These are phyloP conservation scores for Squalus acanthias DNA, from an alignment of 2,797 vertebrate species.

Conservation along the genomic window DNA sequence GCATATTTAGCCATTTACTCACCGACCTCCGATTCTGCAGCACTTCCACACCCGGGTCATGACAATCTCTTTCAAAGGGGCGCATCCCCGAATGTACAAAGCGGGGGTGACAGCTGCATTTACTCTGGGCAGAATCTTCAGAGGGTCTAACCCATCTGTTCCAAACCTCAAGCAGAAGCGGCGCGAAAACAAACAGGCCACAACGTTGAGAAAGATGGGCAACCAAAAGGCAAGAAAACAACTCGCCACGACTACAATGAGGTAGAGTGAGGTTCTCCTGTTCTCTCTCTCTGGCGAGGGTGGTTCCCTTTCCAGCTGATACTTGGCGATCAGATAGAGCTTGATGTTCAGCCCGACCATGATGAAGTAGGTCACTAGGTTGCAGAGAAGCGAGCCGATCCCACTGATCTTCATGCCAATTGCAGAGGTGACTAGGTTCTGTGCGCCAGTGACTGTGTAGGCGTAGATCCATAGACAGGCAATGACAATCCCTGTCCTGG, in stretches of 20 bases:
- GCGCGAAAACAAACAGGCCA: slow-evolving; percentile 54
- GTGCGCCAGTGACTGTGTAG: slow-evolving; percentile 51
- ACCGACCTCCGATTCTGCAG: slow-evolving; percentile 29
- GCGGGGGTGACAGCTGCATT: slow-evolving; percentile 65
- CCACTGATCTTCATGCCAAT: slow-evolving; percentile 50
- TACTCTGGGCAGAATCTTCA: slow-evolving; percentile 62
- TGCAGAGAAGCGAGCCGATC: slow-evolving; percentile 55
- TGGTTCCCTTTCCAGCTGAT: slow-evolving; percentile 59
- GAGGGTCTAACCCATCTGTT: slow-evolving; percentile 66
- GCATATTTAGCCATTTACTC: not conserved
- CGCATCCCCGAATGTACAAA: slow-evolving; percentile 68
- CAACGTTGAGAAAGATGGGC: slow-evolving; percentile 65
- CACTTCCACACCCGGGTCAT: slow-evolving; percentile 54
- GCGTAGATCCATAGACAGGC: slow-evolving; percentile 60
- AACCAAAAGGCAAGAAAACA: slow-evolving; percentile 65
- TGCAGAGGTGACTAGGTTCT: slow-evolving; percentile 53
- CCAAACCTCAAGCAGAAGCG: slow-evolving; percentile 54
- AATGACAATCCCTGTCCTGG: slow-evolving; percentile 58
- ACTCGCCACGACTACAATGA: slow-evolving; percentile 68
- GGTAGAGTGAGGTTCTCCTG: slow-evolving; percentile 65
- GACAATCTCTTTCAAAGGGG: slow-evolving; percentile 57
- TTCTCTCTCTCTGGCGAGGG: slow-evolving; percentile 57
- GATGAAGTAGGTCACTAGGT: slow-evolving; percentile 57
- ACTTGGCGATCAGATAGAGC: slow-evolving; percentile 62
- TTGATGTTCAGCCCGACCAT: slow-evolving; percentile 63